A percentile compares a stretch with the other conserved stretches of the same genome.
Conservation (phyloP, 2,888 invertebrate species). For the Galerucella nymphaeae region DNA sequence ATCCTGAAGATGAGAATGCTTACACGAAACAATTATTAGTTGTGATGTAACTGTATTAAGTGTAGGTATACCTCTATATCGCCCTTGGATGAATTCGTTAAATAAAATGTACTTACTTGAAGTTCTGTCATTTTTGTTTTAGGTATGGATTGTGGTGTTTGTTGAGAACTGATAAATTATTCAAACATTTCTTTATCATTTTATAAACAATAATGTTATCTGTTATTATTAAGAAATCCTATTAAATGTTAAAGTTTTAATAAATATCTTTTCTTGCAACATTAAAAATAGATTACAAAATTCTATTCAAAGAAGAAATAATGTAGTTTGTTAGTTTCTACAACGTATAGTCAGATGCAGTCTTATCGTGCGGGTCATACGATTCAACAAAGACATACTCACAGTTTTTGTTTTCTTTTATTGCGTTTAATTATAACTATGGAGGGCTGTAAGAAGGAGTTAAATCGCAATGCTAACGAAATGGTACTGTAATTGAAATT, state of each 20-base stretch:
- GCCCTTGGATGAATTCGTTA: neutral
- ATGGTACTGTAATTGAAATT: too few relatives aligned
- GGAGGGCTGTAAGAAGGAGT: too few relatives aligned
- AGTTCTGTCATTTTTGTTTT: slow-evolving; percentile 16
- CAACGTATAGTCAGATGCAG: too few relatives aligned
- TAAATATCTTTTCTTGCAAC: neutral
- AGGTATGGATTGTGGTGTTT: neutral
- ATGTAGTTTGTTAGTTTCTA: neutral
- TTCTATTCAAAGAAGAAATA: neutral
- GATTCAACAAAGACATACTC: too few relatives aligned
- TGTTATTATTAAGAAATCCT: neutral
- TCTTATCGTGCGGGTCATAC: too few relatives aligned
- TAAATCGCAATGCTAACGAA: too few relatives aligned
- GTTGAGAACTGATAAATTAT: neutral
- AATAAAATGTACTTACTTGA: slow-evolving; percentile 12
- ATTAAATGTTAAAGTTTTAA: neutral
- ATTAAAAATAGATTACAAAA: slow-evolving; percentile 1
- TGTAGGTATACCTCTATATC: neutral
- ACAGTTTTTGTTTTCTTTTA: too few relatives aligned
- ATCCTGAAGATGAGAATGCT: too few relatives aligned
- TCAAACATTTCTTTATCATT: neutral
- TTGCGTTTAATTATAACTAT: too few relatives aligned
- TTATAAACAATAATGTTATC: neutral
- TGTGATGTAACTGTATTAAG: neutral
- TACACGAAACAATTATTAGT: too few relatives aligned